Conservation (phyloP, 2,888 invertebrate genomes). For the Hoplodrina ambigua region DNA sequence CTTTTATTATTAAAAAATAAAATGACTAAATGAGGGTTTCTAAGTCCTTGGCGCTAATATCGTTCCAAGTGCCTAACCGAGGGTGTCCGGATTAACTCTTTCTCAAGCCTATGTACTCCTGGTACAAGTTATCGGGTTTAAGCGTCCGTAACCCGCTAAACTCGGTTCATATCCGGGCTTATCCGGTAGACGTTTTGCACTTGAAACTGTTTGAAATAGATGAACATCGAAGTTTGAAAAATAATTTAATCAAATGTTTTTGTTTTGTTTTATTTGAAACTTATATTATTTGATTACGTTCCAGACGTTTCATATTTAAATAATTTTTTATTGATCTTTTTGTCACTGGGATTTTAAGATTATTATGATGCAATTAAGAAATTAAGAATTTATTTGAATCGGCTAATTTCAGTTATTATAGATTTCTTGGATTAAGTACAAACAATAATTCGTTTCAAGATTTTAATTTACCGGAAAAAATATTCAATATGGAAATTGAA, state of each 20-base stretch:
- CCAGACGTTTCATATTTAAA: no score
- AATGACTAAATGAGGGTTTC: neutral
- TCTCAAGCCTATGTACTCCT: conserved; percentile 77
- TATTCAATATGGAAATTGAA: conserved; percentile 1
- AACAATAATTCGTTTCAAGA: no score
- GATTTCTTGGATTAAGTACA: no score
- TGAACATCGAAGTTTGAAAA: neutral
- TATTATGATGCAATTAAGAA: no score
- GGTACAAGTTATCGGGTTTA: conserved; percentile 84
- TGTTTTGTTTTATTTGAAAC: neutral
- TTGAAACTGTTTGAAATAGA: neutral
- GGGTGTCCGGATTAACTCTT: conserved; percentile 76
- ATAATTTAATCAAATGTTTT: neutral
- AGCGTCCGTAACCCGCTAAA: conserved; percentile 84
- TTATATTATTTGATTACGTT: no score
- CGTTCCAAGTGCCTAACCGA: conserved; percentile 39
- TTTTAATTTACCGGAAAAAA: neutral
- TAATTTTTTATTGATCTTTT: no score
- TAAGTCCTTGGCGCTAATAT: neutral
- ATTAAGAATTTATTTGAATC: no score
- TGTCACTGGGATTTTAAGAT: no score
- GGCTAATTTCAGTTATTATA: no score
- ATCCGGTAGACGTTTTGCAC: conserved; percentile 22
- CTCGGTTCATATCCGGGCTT: conserved; percentile 81
- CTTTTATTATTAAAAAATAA: neutral